Evolutionary conservation across 1,140 invertebrate genomes (phyloP).

Genomic region (Mesaphorura yosii): DNA sequence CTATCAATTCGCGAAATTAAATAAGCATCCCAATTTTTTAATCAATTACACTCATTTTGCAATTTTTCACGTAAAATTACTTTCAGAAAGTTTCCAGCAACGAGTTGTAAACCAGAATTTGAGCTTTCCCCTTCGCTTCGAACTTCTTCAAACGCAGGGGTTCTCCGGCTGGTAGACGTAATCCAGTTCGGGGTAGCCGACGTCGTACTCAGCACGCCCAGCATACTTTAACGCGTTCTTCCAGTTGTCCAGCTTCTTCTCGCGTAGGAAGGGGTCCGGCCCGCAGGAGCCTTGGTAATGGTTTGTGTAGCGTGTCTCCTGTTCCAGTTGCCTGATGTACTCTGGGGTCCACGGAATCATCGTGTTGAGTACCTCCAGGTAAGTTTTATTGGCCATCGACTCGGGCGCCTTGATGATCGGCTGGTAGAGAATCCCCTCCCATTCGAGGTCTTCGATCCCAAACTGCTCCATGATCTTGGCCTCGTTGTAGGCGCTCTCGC

Average conservation of each 20-base stretch:
- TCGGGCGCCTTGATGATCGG: background rate
- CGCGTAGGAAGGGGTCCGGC: background rate
- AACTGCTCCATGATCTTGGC: background rate
- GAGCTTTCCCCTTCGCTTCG: too few species aligned
- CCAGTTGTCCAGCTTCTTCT: too few species aligned
- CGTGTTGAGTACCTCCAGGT: background rate
- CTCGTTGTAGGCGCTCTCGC: background rate
- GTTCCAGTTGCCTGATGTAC: background rate
- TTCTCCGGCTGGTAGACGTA: background rate
- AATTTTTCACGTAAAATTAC: too few species aligned
- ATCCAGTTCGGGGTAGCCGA: background rate
- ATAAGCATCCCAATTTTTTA: too few species aligned
- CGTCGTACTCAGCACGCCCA: background rate
- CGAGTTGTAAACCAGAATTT: too few species aligned
- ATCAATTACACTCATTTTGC: too few species aligned
- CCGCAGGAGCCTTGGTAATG: background rate
- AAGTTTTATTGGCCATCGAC: constrained; percentile 9
- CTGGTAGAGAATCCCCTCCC: background rate
- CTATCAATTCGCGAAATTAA: too few species aligned
- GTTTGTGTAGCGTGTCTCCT: background rate
- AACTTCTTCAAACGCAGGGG: too few species aligned
- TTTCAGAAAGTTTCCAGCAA: too few species aligned
- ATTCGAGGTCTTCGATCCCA: background rate
- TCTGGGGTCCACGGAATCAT: background rate
- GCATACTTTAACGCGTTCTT: background rate